Base-by-base conservation (phyloP, 1,140 invertebrate species). In the Teleogryllus occipitalis region DNA sequence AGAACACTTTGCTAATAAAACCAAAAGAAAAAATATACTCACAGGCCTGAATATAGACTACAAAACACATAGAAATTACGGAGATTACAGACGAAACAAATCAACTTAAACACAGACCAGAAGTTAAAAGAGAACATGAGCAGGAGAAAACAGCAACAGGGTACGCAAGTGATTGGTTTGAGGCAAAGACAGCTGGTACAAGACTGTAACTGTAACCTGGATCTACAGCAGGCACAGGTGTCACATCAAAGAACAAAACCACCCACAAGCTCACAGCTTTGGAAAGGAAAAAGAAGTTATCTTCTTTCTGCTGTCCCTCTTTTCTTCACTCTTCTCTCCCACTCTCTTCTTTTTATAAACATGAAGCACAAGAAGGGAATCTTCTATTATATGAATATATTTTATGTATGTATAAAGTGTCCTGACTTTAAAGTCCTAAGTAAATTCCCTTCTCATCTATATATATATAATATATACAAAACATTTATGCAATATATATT, bases 301-400 rank as follows among this genome's bases (percentile, higher is more conserved):
- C 27, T 39, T 39, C 27, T 39, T 39, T 39, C 27, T 39, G 27
- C 27, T 39, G 27, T 39, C 27, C 27, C 27, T 39, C 27, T 39
- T 39, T 65, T 10, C 18, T 65, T 65, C 54, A 65, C 18, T 65
- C 18, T 18, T 65, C 54, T 65, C 54, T 18, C 54, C 10, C 54
- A 65, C 10, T 65, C 54, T 65, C 54, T 18, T 65, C 54, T 39
- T 39, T 39, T 39, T 39, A 39, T 18, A 65, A 65, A 65, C 54
- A 14, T 65, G 10, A 65, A 10, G 54, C 18, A 65, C 54, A 18
- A 65, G 54, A 65, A 65, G 54, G 54, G 54, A 65, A 65, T 65
- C 27, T 65, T 65, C 54, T 65, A 65, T 65, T 65, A 65, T 65
- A 65, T 65, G 54, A 65, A 65, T 65, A 65, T 65, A 65, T 65